phyloP scores from a whole-genome alignment of 2,113 vertebrate genomes.

The Myotis davidii region DNA sequence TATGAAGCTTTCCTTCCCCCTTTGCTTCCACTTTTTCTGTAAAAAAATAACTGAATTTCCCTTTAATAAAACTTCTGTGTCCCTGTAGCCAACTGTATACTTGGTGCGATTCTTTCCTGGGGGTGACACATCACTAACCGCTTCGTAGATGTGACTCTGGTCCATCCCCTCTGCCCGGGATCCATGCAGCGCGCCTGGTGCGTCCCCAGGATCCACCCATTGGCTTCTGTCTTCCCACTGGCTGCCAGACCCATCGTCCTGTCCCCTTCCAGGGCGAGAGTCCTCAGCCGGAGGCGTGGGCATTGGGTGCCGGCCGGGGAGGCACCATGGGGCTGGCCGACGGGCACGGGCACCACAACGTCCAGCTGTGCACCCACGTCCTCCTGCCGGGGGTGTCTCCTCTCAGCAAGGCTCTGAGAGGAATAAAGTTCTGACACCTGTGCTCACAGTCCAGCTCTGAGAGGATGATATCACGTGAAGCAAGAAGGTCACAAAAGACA shows the following conservation, averaged over 20 bases:
- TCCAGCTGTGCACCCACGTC: background rate
- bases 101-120: too few species aligned
- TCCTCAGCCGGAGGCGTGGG: rapidly evolving
- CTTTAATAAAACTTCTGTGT: background rate
- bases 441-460: too few species aligned
- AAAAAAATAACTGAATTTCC: background rate
- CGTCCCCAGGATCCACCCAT: background rate
- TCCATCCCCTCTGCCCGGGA: rapidly evolving
- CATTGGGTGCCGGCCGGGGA: too few species aligned
- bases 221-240: background rate
- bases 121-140: rapidly evolving
- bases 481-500: too few species aligned
- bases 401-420: too few species aligned
- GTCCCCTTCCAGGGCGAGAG: background rate
- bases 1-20: background rate
- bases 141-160: background rate
- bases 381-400: too few species aligned
- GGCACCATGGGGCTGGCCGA: background rate
- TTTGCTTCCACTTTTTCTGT: background rate
- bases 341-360: background rate
- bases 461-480: too few species aligned
- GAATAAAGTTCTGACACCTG: too few species aligned
- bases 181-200: rapidly evolving
- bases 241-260: too few species aligned
- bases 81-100: too few species aligned